Conservation (phyloP, 2,113 vertebrate genomes). For the Hippolais icterina region DNA sequence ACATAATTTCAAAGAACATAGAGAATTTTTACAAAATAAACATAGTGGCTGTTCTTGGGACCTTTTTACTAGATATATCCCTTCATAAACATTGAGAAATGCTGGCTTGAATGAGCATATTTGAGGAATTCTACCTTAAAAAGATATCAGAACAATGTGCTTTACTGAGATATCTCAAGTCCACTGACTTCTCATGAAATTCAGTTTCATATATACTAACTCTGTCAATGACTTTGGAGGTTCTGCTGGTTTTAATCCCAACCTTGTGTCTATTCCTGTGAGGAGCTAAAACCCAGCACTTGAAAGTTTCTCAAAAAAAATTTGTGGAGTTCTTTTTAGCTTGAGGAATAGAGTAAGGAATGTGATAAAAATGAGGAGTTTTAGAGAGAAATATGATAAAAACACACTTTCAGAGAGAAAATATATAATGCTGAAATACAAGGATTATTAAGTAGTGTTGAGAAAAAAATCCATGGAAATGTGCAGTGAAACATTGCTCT, state of each 20-base stretch:
- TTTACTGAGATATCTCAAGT: background rate
- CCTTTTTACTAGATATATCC: background rate
- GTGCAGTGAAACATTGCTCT: background rate
- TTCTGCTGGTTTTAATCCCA: background rate
- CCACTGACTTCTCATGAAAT: background rate
- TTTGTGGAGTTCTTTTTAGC: rapidly evolving
- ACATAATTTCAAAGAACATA: background rate
- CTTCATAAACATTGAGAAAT: background rate
- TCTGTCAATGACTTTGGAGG: background rate
- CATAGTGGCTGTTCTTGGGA: background rate
- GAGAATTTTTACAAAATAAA: background rate
- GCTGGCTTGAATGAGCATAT: background rate
- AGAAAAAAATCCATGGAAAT: background rate
- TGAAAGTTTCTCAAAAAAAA: background rate
- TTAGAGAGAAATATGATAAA: background rate
- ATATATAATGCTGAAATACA: background rate
- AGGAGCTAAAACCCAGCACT: background rate
- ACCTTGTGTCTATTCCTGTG: background rate
- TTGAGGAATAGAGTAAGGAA: background rate
- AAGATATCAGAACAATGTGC: background rate
- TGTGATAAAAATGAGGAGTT: background rate
- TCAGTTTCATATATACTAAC: background rate
- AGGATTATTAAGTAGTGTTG: background rate
- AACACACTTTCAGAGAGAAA: background rate
- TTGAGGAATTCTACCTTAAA: background rate